These are phyloP conservation scores for Enteromius argenteus DNA, from an alignment of 2,797 vertebrate genomes.

Conservation along the genomic window DNA sequence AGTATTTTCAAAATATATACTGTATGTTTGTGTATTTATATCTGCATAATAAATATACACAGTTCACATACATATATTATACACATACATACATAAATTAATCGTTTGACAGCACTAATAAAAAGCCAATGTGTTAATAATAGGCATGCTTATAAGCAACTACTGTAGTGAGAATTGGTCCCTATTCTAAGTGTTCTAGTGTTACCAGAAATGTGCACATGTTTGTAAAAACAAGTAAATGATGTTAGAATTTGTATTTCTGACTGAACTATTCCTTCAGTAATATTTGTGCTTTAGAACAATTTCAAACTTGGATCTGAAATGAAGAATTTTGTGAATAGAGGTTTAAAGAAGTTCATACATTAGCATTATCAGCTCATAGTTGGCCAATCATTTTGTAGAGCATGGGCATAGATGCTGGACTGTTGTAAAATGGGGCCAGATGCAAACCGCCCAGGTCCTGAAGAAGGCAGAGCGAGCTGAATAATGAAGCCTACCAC, in stretches of 20 bases:
- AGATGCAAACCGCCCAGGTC: slow-evolving; percentile 49
- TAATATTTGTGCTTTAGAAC: neutral
- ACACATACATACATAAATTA: too few relatives aligned
- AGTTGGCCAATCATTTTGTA: slow-evolving; percentile 23
- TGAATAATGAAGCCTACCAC: slow-evolving; percentile 56
- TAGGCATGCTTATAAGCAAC: neutral
- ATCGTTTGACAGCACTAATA: too few relatives aligned
- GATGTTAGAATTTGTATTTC: neutral
- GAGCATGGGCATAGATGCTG: slow-evolving; percentile 10
- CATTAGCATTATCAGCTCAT: slow-evolving; percentile 16
- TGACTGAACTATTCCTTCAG: neutral
- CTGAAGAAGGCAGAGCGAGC: slow-evolving; percentile 47
- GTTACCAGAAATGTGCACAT: neutral
- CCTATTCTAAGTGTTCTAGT: neutral
- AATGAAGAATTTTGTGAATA: neutral
- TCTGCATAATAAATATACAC: too few relatives aligned
- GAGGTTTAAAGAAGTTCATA: slow-evolving; percentile 5
- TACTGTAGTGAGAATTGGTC: neutral
- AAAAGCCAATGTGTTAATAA: neutral
- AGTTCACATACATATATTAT: too few relatives aligned
- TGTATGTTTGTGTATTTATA: too few relatives aligned
- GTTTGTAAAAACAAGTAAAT: neutral
- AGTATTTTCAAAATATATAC: too few relatives aligned
- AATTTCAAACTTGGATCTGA: neutral
- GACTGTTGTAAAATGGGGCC: slow-evolving; percentile 43